Evolutionary conservation across 2,797 vertebrate species (phyloP), one percentile per base, ranked within the genome.

Genomic region (Protonibea diacanthus): DNA sequence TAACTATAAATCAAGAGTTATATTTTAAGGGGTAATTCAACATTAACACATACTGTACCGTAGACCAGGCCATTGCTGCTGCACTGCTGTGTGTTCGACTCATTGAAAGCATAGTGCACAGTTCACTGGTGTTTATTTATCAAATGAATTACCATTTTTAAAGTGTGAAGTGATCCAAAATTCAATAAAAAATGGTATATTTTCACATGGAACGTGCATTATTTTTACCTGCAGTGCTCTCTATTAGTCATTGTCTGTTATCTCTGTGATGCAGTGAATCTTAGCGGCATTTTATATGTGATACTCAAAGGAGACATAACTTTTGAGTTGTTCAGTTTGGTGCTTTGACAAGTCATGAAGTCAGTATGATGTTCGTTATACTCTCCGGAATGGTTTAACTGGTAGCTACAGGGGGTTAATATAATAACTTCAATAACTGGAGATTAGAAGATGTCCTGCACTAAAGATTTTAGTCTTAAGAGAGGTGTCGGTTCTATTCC

Each of bases 351-450:
- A 51, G 67, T 71, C 56, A 57, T 33, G 15, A 74, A 67, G 57
- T 55, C 49, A 18, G 23, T 56, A 40, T 49, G 52, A 71, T 69
- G 63, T 62, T 72, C 17, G 6, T 70, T 23, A 27, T 57, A 42
- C 33, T 66, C 29, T 52, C 29, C n/a, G 18, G 44, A 72, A 52
- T 42, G 57, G 62, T 72, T 64, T 56, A 33, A 80, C 63, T 78
- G 55, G 64, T 4, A 81, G 23, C 55, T 73, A 48, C 71, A 60
- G 65, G n/a, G 48, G 44, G 51, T 60, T 0, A 0, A 38, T 44
- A 33, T 53, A 57, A 69, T 52, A 62, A 57, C n/a, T 27, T 55
- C 6, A 67, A 27, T 10, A 63, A 33, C 9, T 27, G 38, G 45
- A 68, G 27, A 58, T 33, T 47, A 40, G 33, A 44, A 29, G 48